These are phyloP conservation scores for Mythimna impura DNA, from an alignment of 2,888 invertebrate genomes.

Conservation along the genomic window DNA sequence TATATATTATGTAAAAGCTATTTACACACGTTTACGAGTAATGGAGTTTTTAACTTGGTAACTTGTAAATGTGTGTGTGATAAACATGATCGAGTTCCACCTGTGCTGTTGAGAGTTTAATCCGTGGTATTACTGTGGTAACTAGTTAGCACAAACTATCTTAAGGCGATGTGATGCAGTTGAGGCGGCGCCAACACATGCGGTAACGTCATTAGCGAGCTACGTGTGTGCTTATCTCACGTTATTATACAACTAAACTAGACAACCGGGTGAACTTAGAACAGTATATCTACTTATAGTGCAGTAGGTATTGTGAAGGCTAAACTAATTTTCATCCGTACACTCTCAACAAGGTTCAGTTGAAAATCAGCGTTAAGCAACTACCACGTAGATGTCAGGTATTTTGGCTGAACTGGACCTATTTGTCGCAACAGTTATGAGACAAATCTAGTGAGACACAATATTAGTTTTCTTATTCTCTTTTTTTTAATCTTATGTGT, in stretches of 20 bases:
- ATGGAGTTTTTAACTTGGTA: constrained; percentile 3
- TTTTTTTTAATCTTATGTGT: no score
- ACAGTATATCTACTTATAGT: not conserved
- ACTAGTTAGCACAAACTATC: constrained; percentile 49
- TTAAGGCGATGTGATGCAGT: constrained; percentile 43
- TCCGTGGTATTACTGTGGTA: constrained; percentile 13
- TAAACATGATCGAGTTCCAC: constrained; percentile 18
- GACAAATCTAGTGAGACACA: no score
- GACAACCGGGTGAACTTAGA: not conserved
- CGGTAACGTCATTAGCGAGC: constrained; percentile 38
- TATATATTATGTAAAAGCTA: not conserved
- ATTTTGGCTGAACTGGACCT: no score
- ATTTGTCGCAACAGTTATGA: no score
- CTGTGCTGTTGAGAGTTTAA: constrained; percentile 35
- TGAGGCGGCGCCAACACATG: constrained; percentile 36
- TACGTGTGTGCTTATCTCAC: constrained; percentile 14
- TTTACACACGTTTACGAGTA: not conserved
- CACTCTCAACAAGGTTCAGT: no score
- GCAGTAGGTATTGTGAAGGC: not conserved
- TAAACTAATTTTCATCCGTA: no score
- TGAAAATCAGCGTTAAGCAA: no score
- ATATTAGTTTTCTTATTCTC: no score
- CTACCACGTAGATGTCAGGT: no score
- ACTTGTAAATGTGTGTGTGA: constrained; percentile 21
- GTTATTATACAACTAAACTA: constrained; percentile 12